These are phyloP conservation scores for Bombyx mori DNA, from an alignment of 1,140 invertebrate species.

Conservation along the genomic window DNA sequence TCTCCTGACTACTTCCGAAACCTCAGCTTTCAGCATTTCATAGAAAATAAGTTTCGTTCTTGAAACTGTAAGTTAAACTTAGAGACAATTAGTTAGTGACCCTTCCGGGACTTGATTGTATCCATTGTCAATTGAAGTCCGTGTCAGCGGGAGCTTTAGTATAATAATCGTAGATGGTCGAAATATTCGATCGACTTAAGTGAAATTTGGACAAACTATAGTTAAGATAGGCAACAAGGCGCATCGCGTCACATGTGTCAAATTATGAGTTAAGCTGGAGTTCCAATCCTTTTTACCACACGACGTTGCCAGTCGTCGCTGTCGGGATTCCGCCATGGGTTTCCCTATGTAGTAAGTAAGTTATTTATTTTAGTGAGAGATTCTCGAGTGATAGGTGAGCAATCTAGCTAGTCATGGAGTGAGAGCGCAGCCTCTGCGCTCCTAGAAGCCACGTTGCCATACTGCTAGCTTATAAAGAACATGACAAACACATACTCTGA, in stretches of 20 bases:
- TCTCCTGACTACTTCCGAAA: constrained; percentile 21
- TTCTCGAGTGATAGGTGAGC: constrained; percentile 52
- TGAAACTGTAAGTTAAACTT: constrained; percentile 58
- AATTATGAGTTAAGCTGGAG: constrained; percentile 22
- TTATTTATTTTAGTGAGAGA: constrained; percentile 69
- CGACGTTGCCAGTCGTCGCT: too few relatives aligned
- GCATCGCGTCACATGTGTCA: constrained; percentile 35
- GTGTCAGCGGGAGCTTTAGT: constrained; percentile 20
- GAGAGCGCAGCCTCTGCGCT: constrained; percentile 27
- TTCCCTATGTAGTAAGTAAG: constrained; percentile 52
- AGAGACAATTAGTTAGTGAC: constrained; percentile 56
- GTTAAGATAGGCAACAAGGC: constrained; percentile 38
- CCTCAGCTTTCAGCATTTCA: constrained; percentile 59
- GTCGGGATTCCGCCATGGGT: constrained; percentile 5
- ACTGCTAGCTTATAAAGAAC: constrained; percentile 37
- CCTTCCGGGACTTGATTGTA: constrained; percentile 33
- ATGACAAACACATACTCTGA: constrained; percentile 24
- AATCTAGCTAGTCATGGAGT: constrained; percentile 65
- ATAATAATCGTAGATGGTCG: constrained; percentile 34
- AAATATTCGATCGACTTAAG: constrained; percentile 36
- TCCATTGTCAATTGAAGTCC: constrained; percentile 42
- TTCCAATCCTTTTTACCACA: too few relatives aligned
- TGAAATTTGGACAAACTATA: constrained; percentile 65
- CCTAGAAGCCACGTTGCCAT: constrained; percentile 49
- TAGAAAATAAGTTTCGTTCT: constrained; percentile 59